A percentile compares a stretch with the other conserved stretches of the same genome.
Evolutionary conservation across 2,113 vertebrate genomes (phyloP).

Genomic region (Uropsilus gracilis): DNA sequence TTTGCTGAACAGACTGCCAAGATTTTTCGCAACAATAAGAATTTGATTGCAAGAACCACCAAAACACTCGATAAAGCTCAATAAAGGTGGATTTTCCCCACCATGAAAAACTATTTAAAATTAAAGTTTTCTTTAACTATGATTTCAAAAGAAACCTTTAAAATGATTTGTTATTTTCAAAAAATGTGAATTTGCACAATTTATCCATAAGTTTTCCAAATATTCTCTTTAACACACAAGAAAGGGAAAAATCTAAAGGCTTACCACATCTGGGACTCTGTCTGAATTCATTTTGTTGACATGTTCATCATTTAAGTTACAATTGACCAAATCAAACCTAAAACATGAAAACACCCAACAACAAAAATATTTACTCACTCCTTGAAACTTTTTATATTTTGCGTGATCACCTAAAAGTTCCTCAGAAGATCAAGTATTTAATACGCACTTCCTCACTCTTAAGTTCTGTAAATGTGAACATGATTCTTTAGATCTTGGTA

Average conservation of each 20-base stretch:
- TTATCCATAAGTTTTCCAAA: background rate
- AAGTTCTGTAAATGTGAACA: background rate
- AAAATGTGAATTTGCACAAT: background rate
- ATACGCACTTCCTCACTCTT: background rate
- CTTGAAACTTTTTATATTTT: background rate
- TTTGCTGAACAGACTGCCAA: background rate
- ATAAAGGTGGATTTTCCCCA: background rate
- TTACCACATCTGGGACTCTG: conserved; percentile 95
- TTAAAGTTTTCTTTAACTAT: background rate
- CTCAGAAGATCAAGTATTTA: conserved; percentile 20
- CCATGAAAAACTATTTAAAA: conserved; percentile 31
- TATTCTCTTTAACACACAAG: background rate
- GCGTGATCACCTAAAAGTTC: background rate
- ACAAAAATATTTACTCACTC: background rate
- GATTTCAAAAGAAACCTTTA: conserved; percentile 39
- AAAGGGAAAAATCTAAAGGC: conserved; percentile 52
- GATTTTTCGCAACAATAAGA: conserved; percentile 1
- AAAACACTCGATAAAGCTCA: background rate
- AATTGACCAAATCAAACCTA: conserved; percentile 97
- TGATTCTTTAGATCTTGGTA: background rate
- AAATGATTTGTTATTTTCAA: background rate
- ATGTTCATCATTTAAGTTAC: conserved; percentile 96
- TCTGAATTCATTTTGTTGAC: conserved; percentile 97
- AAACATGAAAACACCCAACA: conserved; percentile 22
- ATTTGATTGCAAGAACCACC: background rate